Evolutionary conservation across 2,113 vertebrate species (phyloP), one percentile per base, ranked within the genome.

Genomic region (Corynorhinus townsendii): DNA sequence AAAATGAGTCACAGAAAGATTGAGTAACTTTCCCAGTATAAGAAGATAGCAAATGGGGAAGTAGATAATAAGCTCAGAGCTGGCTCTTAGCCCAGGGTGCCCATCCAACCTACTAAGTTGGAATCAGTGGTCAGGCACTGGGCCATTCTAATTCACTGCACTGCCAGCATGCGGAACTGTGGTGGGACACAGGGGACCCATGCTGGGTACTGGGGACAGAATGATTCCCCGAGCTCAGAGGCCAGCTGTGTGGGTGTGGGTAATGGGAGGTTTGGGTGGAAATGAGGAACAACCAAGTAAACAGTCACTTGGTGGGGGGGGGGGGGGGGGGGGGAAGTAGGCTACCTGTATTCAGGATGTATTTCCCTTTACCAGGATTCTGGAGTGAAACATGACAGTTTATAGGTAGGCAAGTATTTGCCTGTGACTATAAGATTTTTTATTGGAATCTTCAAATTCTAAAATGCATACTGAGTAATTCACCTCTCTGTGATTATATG

Each of bases 401-500:
- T 40, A 68, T 1, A 52, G 52, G 12, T 3, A 81, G 82, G 16
- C 52, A 81, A 54, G 43, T 33, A 54, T 69, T 88, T 45, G 69
- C 28, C 79, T 86, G 40, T 64, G 71, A 56, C 62, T 26, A 30
- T 85, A 87, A 35, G n/a, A 26, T 35, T 62, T 30, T 62, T 62
- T 45, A 71, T 82, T 0, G 49, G 83, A 73, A 88, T 28, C 62
- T 69, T 93, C 64, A 69, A 22, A 68, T 93, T 84, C 49, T 20
- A 47, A 62, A 93, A 75, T 47, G 54, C 47, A 56, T 26, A 77
- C 26, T 33, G 28, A 85, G 11, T 66, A 85, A 62, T 88, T 71
- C 64, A 59, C 4, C 26, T 91, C 30, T 72, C 43, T 85, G 17
- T 88, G 45, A 96, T 47, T 66, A 22, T 5, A 54, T 28, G 15